Base-by-base conservation (phyloP, 1,140 invertebrate genomes). In the Drosophila watanabei region DNA sequence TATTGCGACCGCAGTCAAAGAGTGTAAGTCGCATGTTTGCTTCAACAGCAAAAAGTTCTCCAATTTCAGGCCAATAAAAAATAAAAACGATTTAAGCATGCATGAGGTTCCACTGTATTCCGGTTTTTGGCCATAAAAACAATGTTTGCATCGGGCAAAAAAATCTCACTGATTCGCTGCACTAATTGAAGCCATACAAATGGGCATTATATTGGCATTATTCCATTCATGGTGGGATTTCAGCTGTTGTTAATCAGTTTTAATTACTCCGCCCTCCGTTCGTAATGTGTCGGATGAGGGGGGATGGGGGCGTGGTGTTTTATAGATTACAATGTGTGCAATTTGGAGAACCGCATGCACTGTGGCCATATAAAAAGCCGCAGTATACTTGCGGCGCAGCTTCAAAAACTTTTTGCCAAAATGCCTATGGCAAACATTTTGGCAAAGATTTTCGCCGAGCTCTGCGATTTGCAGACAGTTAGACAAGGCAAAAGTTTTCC, bases 381-480 rank as follows among this genome's bases (percentile, higher is more conserved):
- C 77, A 79, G 86, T 75, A 79, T 75, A 85, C 81, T 89, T 89
- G 65, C 81, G 65, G 66, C 39, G 41, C 37, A 28, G 75, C 75
- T 69, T 65, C 49, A 65, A 52, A 89, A 82, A 71, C 71, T 87
- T 79, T 82, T 79, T 37, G 62, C 65, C 81, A 52, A 72, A 89
- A 88, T 89, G 85, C 82, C 86, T 89, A 90, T 85, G 86, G 85
- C 81, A 79, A 89, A 89, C 85, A 89, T 89, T 89, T 89, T 79
- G 85, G 86, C 65, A 90, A 88, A 90, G 85, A 89, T 89, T 89
- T 85, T 85, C 65, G 86, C 75, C 75, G 77, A 89, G 85, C 85
- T 81, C 86, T 85, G 86, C 85, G 85, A 88, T 88, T 90, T 89
- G 85, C 76, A 79, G 86, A 90, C 86, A 89, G 86, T 89, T 84